phyloP scores from a whole-genome alignment of 2,797 vertebrate species.

The Yasuhikotakia modesta region DNA sequence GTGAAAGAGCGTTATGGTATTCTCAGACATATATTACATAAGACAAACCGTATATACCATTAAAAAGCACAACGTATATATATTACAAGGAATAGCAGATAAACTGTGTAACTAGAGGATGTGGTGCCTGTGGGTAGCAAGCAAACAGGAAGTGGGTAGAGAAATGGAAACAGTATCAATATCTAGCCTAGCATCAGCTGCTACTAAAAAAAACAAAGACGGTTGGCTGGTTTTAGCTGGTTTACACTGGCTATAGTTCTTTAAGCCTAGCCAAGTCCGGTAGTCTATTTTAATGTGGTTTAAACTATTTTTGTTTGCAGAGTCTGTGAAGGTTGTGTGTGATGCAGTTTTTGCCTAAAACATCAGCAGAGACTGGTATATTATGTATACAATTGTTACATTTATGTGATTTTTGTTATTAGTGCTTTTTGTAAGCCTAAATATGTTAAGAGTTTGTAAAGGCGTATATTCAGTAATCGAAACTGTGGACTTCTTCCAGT shows the following conservation, averaged over 20 bases:
- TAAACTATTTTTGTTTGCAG: background rate
- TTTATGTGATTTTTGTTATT: background rate
- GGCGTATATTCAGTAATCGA: background rate
- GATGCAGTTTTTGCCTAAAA: slow-evolving; percentile 10
- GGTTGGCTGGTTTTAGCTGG: background rate
- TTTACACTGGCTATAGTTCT: background rate
- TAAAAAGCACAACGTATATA: background rate
- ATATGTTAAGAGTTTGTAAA: background rate
- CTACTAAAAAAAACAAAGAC: background rate
- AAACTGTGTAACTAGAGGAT: slow-evolving; percentile 14
- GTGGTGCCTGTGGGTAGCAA: slow-evolving; percentile 32
- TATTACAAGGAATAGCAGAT: background rate
- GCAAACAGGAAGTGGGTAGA: slow-evolving; percentile 12
- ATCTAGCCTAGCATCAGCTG: slow-evolving; percentile 32
- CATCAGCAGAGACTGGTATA: background rate
- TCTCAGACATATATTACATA: background rate
- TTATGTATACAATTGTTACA: background rate
- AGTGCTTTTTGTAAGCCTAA: background rate
- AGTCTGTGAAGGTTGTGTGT: background rate
- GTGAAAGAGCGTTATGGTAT: background rate
- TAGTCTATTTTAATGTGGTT: background rate
- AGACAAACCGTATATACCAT: background rate
- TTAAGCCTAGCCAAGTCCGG: background rate
- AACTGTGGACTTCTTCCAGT: background rate
- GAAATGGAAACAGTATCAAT: slow-evolving; percentile 33